Base-by-base conservation (phyloP, 2,113 vertebrate species). In the Ursus arctos region DNA sequence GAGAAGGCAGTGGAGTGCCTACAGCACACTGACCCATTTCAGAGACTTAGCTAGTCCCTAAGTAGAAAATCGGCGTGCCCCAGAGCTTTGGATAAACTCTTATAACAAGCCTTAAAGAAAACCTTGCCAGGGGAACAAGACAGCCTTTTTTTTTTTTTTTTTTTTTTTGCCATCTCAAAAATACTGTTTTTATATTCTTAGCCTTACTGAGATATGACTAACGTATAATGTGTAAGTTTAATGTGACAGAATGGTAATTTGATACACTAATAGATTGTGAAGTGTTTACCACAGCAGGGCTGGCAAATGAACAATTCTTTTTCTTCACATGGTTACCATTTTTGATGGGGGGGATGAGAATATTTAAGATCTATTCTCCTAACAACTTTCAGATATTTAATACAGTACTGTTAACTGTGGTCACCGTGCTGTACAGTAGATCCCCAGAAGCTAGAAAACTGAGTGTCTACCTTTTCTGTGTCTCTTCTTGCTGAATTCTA, bases 41-140 rank as follows among this genome's bases (percentile, higher is more conserved):
- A 91, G 76, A 81, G 40, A 40, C 65, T 65, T 72, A 83, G 33
- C 88, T 96, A 55, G 84, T 91, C 97, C 95, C 88, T 96, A 59
- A 96, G 88, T 91, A 88, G 92, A 88, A 96, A 97, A 92, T 79
- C 3, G 0, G 59, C 40, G 69, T 57, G 59, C 14, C 26, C 2
- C 1, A 10, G 21, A 26, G 59, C 63, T 94, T 74, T n/a, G 63
- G 74, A 85, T 88, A 96, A 96, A 67, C 18, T 84, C 40, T 88
- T 49, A 43, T 22, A 91, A 81, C 83, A 90, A 96, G 21, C 59
- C 28, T 92, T 91, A 79, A 95, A 59, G 91, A 83, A 92, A 33
- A 47, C 94, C 94, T 94, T 88, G 51, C 80, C 65, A 83, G 94
- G 74, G 15, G 36, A n/a, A 76, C 4, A 69, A 51, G 36, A 49